A percentile compares a stretch with the other conserved stretches of the same genome.
These are phyloP conservation scores for Pemphredon lugubris DNA, from an alignment of 2,888 invertebrate genomes.

Conservation along the genomic window DNA sequence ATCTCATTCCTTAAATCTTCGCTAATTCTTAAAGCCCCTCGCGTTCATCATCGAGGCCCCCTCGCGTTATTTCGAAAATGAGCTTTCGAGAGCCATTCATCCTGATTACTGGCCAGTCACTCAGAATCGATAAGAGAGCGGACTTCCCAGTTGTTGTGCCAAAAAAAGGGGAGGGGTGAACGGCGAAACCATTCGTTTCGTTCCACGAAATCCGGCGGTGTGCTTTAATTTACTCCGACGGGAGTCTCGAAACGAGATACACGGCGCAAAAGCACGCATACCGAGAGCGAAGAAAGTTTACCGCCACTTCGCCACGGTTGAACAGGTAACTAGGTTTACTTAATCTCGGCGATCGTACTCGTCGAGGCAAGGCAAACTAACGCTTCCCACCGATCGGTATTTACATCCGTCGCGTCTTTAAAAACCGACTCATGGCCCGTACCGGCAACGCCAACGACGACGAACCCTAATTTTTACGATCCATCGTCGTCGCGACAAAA, in stretches of 20 bases:
- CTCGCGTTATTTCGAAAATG: constrained; percentile 25
- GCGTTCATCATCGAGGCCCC: not conserved
- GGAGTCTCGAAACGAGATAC: constrained; percentile 15
- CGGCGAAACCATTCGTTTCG: constrained; percentile 33
- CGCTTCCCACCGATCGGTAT: too few relatives aligned
- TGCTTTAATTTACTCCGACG: constrained; percentile 48
- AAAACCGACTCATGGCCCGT: too few relatives aligned
- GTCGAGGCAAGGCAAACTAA: too few relatives aligned
- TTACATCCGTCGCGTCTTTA: too few relatives aligned
- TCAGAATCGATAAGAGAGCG: constrained; percentile 35
- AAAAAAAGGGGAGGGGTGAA: constrained; percentile 43
- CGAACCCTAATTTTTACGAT: too few relatives aligned
- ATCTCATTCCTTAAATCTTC: constrained; percentile 14
- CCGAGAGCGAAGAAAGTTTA: constrained; percentile 23
- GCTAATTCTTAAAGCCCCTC: not conserved
- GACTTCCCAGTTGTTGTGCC: constrained; percentile 7
- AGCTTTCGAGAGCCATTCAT: constrained; percentile 20
- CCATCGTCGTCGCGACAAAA: too few relatives aligned
- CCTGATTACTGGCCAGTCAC: constrained; percentile 24
- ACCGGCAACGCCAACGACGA: too few relatives aligned
- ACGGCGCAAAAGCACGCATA: constrained; percentile 7
- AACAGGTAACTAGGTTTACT: constrained; percentile 18
- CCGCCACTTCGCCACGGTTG: constrained; percentile 7
- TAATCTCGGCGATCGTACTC: not conserved
- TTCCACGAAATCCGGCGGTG: constrained; percentile 19